Evolutionary conservation across 1,140 invertebrate species (phyloP).

Genomic region (Apis cerana): DNA sequence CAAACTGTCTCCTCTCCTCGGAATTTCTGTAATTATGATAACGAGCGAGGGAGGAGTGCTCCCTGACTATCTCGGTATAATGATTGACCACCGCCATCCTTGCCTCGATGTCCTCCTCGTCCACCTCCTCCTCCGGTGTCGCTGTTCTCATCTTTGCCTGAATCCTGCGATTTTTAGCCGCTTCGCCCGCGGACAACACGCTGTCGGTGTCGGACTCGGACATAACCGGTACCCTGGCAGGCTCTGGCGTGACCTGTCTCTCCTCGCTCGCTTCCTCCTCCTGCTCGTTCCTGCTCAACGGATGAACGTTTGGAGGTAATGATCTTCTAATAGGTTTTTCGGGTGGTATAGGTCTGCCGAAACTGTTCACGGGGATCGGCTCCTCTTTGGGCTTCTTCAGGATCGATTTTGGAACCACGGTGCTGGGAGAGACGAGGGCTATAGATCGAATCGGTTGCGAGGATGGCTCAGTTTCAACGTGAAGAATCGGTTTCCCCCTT

Average conservation of each 20-base stretch:
- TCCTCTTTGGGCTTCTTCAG: slow-evolving; percentile 83
- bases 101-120: slow-evolving; percentile 84
- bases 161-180: slow-evolving; percentile 76
- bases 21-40: slow-evolving; percentile 17
- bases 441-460: background rate
- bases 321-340: slow-evolving; percentile 70
- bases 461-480: slow-evolving; percentile 56
- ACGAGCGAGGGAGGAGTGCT: slow-evolving; percentile 75
- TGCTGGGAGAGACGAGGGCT: slow-evolving; percentile 82
- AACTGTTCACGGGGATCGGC: slow-evolving; percentile 68
- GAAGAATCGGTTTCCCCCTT: slow-evolving; percentile 70
- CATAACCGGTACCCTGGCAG: slow-evolving; percentile 60
- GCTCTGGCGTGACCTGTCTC: background rate
- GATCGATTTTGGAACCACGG: slow-evolving; percentile 88
- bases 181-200: slow-evolving; percentile 74
- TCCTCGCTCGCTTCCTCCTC: slow-evolving; percentile 36
- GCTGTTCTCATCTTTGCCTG: slow-evolving; percentile 71
- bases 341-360: slow-evolving; percentile 69
- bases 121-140: slow-evolving; percentile 81
- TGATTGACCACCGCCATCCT: slow-evolving; percentile 86
- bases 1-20: slow-evolving; percentile 24
- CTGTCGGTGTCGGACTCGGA: slow-evolving; percentile 72
- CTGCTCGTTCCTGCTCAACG: background rate
- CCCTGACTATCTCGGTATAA: slow-evolving; percentile 90
- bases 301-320: background rate